Evolutionary conservation across 2,113 vertebrate species (phyloP), one percentile per base, ranked within the genome.

Genomic region (Atractosteus spatula): DNA sequence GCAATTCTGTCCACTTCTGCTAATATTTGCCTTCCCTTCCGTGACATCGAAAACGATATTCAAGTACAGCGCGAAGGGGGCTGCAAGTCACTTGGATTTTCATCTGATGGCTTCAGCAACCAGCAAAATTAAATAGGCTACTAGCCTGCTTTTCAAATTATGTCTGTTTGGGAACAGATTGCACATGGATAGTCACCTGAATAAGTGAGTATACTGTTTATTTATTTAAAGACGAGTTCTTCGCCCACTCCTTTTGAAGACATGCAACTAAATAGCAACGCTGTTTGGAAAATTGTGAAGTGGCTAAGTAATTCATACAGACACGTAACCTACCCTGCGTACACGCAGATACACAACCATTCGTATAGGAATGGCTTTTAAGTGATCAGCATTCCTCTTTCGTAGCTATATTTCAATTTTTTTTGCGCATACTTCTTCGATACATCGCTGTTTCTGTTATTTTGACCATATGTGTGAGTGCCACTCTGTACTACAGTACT

Each of bases 181-280:
- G 64, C 87, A 80, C 77, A 85, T 85, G 87, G 88, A 87, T 77
- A 77, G 83, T 76, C 82, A 81, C 66, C 69, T 74, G 76, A 83
- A 69, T 69, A 84, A 85, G 90, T 90, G 85, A 92, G 89, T 91
- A 78, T 64, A 55, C 69, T 62, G 55, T 17, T 65, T 6, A 17
- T 65, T 16, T 41, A 17, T 65, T 16, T 41, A 29, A 65, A 41
- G 4, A 41, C 41, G 29, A 17, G 29, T 29, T 65, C 2, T 29
- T 51, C 29, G 29, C 29, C 10, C 47, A 51, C 47, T 51, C 29
- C 29, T 51, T 51, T 7, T 5, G 47, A 7, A 10, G 47, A 51
- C 5, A 7, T 51, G 47, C 5, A 51, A 51, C 47, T 51, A 51
- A 5, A 51, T 51, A 51, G 47, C 10, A 10, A 51, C 10, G 47